Base-by-base conservation (phyloP, 2,888 invertebrate genomes). In the Frankliniella intonsa region DNA sequence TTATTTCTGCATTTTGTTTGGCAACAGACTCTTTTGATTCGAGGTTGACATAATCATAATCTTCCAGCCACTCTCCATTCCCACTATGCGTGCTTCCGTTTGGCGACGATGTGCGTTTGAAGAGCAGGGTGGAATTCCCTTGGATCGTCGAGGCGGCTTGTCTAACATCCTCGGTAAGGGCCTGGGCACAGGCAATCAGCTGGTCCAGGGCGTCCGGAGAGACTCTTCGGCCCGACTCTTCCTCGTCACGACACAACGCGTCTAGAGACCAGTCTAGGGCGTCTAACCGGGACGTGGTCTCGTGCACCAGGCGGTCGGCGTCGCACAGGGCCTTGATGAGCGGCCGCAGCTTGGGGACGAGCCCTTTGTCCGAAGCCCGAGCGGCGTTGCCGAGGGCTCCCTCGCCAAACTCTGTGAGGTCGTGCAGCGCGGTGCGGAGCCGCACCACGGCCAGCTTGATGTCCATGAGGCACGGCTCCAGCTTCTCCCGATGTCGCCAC, bases 81-180 rank as follows among this genome's bases (percentile, higher is more conserved):
- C 86, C 86, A 82, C 83, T 81, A 50, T 84, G 82, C 27, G 88
- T 76, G 69, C 87, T 88, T 82, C 86, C 86, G 82, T 83, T 81
- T 50, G 84, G 82, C n/a, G 88, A 83, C 86, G 87, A 86, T 85
- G 91, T 89, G 85, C 91, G 90, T 90, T 94, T 95, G 89, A 93
- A 97, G 2, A 95, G 89, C 82, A 94, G 88, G 83, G 94, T 93
- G 79, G 94, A 94, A 87, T 95, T 95, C 83, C 94, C 95, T 89
- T 95, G 96, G 86, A 97, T 96, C 87, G 97, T 95, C 19, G 96
- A 96, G 25, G 96, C 94, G 22, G 96, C 94, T 87, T 95, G 94
- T 84, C 96, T 91, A 69, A 97, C 95, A 88, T 97, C 97, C 87
- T 95, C 95, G 0, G 94, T 95, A 50, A 98, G 91, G 12, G 95